Base-by-base conservation (phyloP, 1,140 invertebrate species). In the Leptinotarsa texana region DNA sequence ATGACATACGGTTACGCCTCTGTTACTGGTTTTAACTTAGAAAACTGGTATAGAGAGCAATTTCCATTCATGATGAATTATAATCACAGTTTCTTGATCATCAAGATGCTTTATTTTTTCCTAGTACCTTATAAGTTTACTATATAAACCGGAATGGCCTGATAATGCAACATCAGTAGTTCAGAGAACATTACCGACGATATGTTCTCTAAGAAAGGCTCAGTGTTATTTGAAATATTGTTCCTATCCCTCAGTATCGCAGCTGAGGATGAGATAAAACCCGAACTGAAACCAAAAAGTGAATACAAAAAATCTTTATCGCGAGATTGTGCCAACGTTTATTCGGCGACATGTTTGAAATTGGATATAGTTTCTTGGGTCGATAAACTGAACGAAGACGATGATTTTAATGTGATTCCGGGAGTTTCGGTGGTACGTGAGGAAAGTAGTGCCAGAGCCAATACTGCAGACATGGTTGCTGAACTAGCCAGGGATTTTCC, bases 291-390 rank as follows among this genome's bases (percentile, higher is more conserved):
- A 77, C 79, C 81, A 70, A 80, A 79, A 72, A 82, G 81, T 79
- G 82, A 84, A 61, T 80, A 78, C 65, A 84, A 84, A 77, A 83
- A 83, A 68, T 80, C 83, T 3, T 81, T 89, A 75, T 86, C 80
- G 63, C 90, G 89, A 77, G 91, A 93, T 78, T 95, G 93, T 80
- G 85, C 88, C 22, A 90, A 90, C 6, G 88, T 89, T 0, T 94
- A 94, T 78, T 93, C 91, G 84, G 87, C 90, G 8, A 93, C 92
- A 42, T 95, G 93, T 80, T 84, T 94, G 15, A 94, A 94, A 83
- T 86, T 95, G 66, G 93, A 94, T 84, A 89, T 94, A n/a, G 91
- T 93, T 13, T 90, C 91, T 1, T 89, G 94, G 80, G 87, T 95
- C 42, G 93, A 94, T 79, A 91, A 90, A 77, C 82, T 94, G 4